Evolutionary conservation across 1,140 invertebrate species (phyloP).

Genomic region (Sinella curviseta): DNA sequence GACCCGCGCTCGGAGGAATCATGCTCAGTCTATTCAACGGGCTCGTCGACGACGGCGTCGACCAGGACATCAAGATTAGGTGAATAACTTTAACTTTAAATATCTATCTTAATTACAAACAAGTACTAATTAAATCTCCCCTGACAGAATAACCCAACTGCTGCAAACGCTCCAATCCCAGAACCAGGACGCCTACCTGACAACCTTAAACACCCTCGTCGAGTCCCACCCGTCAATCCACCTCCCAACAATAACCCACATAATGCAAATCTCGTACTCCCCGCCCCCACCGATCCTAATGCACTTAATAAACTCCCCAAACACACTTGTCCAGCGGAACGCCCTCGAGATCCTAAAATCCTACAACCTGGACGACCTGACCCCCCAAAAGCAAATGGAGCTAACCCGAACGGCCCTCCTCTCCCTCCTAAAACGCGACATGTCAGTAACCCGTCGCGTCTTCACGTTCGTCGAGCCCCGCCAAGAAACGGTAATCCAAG

Average conservation of each 20-base stretch:
- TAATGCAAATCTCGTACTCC: background rate
- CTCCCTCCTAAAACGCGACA: conserved; percentile 3
- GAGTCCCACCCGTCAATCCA: background rate
- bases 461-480: background rate
- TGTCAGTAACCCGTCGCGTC: background rate
- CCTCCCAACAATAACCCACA: background rate
- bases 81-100: background rate
- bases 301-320: background rate
- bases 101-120: background rate
- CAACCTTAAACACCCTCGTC: background rate
- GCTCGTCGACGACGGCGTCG: background rate
- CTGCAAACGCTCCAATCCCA: background rate
- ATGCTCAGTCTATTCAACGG: conserved; percentile 58
- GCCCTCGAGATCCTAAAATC: background rate
- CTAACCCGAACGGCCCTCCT: background rate
- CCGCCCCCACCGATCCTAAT: background rate
- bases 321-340: conserved; percentile 6
- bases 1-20: conserved; percentile 84
- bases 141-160: background rate
- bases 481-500: background rate
- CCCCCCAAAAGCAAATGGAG: background rate
- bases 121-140: background rate
- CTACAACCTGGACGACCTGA: background rate
- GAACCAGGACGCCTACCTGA: background rate
- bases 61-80: conserved; percentile 5